Evolutionary conservation across 2,113 vertebrate species (phyloP).

Genomic region (Apodemus sylvaticus): DNA sequence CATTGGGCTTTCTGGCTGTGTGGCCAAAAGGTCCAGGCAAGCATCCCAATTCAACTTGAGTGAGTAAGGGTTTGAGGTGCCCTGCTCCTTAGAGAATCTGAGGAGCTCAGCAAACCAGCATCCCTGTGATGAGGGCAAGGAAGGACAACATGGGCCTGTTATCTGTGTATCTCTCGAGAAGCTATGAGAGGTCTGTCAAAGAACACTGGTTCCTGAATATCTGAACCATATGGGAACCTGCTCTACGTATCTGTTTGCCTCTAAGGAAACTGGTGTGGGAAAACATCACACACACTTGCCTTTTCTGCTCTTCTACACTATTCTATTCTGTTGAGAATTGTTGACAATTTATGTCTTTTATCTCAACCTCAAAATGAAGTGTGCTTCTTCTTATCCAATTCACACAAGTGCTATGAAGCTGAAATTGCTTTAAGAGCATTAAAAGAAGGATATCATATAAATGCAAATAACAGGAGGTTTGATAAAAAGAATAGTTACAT

Average conservation of each 20-base stretch:
- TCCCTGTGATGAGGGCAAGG: neutral
- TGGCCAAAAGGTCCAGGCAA: neutral
- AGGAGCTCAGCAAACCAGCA: neutral
- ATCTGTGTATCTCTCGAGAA: neutral
- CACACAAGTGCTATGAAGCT: conserved; percentile 57
- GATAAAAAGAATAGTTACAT: conserved; percentile 48
- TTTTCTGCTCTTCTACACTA: neutral
- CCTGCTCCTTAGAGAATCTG: neutral
- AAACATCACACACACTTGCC: neutral
- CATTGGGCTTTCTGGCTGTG: neutral
- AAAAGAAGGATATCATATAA: conserved; percentile 66
- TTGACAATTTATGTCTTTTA: conserved; percentile 62
- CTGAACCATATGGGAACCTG: neutral
- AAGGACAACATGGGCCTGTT: neutral
- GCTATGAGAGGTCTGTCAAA: neutral
- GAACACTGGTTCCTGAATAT: neutral
- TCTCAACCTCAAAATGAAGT: conserved; percentile 61
- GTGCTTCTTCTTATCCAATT: conserved; percentile 65
- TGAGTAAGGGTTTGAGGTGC: neutral
- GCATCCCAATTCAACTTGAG: neutral
- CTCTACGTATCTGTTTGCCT: neutral
- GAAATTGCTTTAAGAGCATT: conserved; percentile 72
- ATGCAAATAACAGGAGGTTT: conserved; percentile 71
- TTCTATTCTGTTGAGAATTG: conserved; percentile 23
- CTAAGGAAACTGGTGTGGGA: neutral